Percentiles rank a stretch among this genome's conserved stretches.
phyloP scores from a whole-genome alignment of 1,140 invertebrate species.

The Diuraphis noxia region DNA sequence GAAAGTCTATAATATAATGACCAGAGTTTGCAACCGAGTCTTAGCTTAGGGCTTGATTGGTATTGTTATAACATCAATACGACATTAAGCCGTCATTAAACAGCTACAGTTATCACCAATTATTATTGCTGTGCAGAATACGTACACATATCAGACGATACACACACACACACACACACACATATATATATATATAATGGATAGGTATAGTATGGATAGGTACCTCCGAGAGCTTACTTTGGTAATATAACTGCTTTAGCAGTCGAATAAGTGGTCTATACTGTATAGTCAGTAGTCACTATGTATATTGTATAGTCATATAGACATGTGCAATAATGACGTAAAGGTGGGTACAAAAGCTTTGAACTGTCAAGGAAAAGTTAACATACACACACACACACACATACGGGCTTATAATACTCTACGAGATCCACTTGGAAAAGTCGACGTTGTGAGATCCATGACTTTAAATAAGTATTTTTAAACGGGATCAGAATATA shows the following conservation, averaged over 20 bases:
- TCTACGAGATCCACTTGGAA: too few relatives aligned
- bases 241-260: neutral
- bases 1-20: slow-evolving; percentile 7
- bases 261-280: neutral
- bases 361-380: slow-evolving; percentile 1
- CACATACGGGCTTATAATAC: too few relatives aligned
- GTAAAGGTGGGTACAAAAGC: neutral
- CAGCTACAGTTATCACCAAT: neutral
- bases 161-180: neutral
- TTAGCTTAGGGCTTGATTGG: neutral
- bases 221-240: neutral
- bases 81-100: slow-evolving; percentile 18
- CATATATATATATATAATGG: too few relatives aligned
- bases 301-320: neutral
- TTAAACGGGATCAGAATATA: too few relatives aligned
- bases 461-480: too few relatives aligned
- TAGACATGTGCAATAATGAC: neutral
- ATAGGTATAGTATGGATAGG: neutral
- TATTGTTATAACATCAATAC: slow-evolving; percentile 10
- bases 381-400: neutral
- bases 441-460: too few relatives aligned
- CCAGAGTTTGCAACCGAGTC: neutral
- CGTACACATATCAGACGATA: neutral
- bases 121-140: neutral
- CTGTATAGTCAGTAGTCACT: neutral